Percentiles rank a stretch among this genome's conserved stretches.
phyloP scores from a whole-genome alignment of 2,113 vertebrate genomes.

The Laticauda laticaudata region DNA sequence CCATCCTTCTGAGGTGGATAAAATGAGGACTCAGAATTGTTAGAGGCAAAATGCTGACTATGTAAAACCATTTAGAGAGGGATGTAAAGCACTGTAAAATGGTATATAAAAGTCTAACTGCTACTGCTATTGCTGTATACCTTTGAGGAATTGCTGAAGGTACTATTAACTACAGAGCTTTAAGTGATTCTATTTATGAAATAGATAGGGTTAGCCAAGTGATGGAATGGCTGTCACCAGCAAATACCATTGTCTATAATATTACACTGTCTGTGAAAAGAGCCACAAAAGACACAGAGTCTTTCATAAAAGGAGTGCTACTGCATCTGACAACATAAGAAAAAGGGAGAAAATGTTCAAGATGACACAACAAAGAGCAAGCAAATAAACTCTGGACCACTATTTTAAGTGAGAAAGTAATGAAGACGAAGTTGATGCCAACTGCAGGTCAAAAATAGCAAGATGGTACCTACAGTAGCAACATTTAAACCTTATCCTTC shows the following conservation, averaged over 20 bases:
- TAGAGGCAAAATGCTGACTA: too few relatives aligned
- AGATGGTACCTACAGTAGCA: neutral
- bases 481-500: neutral
- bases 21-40: too few relatives aligned
- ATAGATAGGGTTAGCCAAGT: conserved; percentile 12
- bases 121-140: too few relatives aligned
- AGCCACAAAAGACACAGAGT: neutral
- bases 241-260: conserved; percentile 13
- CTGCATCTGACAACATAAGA: neutral
- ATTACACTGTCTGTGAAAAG: conserved; percentile 12
- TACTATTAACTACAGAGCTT: conserved; percentile 12
- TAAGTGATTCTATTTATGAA: conserved; percentile 28
- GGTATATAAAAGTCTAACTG: too few relatives aligned
- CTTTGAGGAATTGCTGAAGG: conserved; percentile 27
- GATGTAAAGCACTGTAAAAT: too few relatives aligned
- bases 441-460: neutral
- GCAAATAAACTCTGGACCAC: neutral
- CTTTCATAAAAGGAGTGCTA: neutral
- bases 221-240: conserved; percentile 25
- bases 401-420: neutral
- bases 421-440: neutral
- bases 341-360: neutral
- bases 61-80: too few relatives aligned
- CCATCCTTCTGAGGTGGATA: too few relatives aligned
- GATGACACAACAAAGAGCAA: neutral